phyloP scores from a whole-genome alignment of 2,113 vertebrate genomes.

The Peromyscus leucopus region DNA sequence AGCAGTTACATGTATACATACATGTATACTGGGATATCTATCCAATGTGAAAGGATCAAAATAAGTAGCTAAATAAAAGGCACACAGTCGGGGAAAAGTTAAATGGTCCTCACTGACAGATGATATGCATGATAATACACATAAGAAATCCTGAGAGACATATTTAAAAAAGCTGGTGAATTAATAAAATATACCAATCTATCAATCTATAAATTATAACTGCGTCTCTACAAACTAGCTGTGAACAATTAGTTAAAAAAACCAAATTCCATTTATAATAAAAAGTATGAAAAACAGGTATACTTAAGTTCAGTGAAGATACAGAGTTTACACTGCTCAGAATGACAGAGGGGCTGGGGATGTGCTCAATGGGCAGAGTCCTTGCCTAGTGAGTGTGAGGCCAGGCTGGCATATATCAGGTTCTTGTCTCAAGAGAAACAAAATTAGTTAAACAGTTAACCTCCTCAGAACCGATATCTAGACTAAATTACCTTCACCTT shows the following conservation, averaged over 20 bases:
- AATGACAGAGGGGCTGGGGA: not conserved
- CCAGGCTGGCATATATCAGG: not conserved
- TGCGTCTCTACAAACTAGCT: not conserved
- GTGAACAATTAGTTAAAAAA: not conserved
- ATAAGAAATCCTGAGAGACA: not conserved
- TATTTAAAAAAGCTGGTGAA: not conserved
- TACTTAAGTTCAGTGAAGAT: conserved; percentile 26
- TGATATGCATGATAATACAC: not conserved
- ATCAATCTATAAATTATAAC: conserved; percentile 10
- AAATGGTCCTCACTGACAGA: not conserved
- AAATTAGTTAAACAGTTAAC: not conserved
- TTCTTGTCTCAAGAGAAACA: not conserved
- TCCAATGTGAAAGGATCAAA: too few relatives aligned
- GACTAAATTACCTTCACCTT: not conserved
- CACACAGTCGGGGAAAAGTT: not conserved
- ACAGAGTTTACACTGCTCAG: not conserved
- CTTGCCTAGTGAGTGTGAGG: not conserved
- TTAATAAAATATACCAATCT: not conserved
- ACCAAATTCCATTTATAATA: not conserved
- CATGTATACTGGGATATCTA: not conserved
- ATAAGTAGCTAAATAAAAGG: not conserved
- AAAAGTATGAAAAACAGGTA: not conserved
- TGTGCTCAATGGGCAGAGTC: not conserved
- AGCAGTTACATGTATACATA: not conserved
- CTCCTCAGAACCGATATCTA: conserved; percentile 10